Base-by-base conservation (phyloP, 30 jellyfish, hydroid and myxozoan species). In the Pseudorhiza aurosa region DNA sequence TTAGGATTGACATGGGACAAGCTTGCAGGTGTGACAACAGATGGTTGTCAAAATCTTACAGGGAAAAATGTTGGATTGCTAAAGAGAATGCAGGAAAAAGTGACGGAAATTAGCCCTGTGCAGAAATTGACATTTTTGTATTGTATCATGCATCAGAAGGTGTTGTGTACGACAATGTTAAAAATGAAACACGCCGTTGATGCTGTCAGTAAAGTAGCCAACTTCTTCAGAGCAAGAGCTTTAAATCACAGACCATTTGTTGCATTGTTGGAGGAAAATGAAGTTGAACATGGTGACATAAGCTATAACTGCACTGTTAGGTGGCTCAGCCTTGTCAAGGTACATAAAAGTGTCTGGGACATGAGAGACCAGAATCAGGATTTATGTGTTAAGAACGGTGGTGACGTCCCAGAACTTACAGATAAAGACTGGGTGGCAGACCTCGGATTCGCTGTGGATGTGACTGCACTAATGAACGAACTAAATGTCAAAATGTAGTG, bases 41-140 rank as follows among this genome's bases (percentile, higher is more conserved):
- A 65, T 65, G 79, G 79, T 18, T 15, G 24, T 65, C 79, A 67
- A 36, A 65, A 65, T 65, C 14, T 65, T 67, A 65, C 79, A 25
- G 71, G 30, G 49, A 22, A 65, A 65, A 65, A 43, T 27, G 71
- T 36, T 30, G 79, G 57, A n/a, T 8, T 8, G 12, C 32, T 30
- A 43, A 22, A 36, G 49, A 43, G 24, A 43, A 27, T 65, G 49
- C 24, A 27, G 79, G 60, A 46, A 11, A 46, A 25, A 46, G 19
- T 46, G 60, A 46, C 60, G 19, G 19, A 46, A 46, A 46, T 46
- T 46, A 6, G 19, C 60, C 60, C 60, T 46, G 60, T 6, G 49
- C 33, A 36, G 58, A 30, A 36, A 65, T 5, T 29, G n/a, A 25
- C 14, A 5, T 43, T 27, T 30, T 65, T 65, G 37, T 30, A 65